Evolutionary conservation across 2,888 invertebrate genomes (phyloP), one percentile per base, ranked within the genome.

Genomic region (Atethmia centrago): DNA sequence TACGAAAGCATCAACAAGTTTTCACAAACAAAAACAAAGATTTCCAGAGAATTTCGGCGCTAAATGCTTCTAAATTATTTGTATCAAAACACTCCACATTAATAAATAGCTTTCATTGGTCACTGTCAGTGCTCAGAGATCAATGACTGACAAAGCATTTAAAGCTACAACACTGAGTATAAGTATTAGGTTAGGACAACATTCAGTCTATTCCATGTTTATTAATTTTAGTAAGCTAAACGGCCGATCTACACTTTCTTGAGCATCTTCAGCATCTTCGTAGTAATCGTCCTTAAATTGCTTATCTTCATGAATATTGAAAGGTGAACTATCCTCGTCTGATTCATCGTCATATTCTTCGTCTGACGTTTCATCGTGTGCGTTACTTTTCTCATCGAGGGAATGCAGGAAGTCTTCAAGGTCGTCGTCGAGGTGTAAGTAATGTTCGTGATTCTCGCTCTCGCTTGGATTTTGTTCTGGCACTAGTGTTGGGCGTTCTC

Each of bases 201-300:
- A 77, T 82, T 94, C 93, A 94, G 93, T 94, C 94, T 95, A 96
- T 90, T 95, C 93, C 94, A 95, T 95, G 87, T 93, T 92, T 93
- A 96, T 94, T 88, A 96, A 87, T 90, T 95, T 95, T 89, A 96
- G 88, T 87, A 96, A 91, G 85, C 92, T 94, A 81, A 90, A 92
- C 63, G 92, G 94, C 71, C 85, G 91, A 40, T 92, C 91, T 80
- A 88, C 85, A 77, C 88, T 91, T 70, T 92, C 92, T 55, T 90
- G 67, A 47, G 63, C 65, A 49, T 90, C 87, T 21, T 92, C 89
- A 40, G 65, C 65, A 42, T 90, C 88, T 36, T 92, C 90, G 21
- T 91, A 89, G 62, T 92, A 90, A 36, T 91, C 89, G 14, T 91
- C 90, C 36, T 89, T 89, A 53, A 81, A 47, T 42, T 81, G 76